Base-by-base conservation (phyloP, 35 echinoderm and acorn worm species). In the Anneissia japonica region DNA sequence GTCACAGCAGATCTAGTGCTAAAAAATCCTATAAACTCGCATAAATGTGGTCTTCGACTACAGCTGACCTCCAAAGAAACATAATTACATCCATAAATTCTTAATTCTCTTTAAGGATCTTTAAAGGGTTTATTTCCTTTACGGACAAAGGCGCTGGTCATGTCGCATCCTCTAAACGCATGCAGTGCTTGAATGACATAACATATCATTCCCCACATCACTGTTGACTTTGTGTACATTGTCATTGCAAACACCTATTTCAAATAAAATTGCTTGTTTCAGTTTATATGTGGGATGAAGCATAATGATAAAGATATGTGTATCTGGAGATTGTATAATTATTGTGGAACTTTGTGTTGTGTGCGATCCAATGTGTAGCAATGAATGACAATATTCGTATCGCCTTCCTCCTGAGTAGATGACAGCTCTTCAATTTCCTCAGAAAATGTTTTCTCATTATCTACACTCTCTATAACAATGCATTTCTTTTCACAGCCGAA, bases 231-330 rank as follows among this genome's bases (percentile, higher is more conserved):
- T 80, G 5, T 35, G 28, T 6, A 32, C 19, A 30, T 37, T 30
- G 4, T 80, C 35, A 37, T 80, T 80, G n/a, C 77, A 16, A 36
- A 80, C 77, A 35, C 77, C 77, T 33, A 33, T 80, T 16, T 80
- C 77, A 80, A 80, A 80, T 36, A 33, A 6, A 4, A 36, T 21
- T 80, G 77, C 19, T 23, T 37, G 32, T 33, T 4, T 21, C 77
- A 80, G 34, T 33, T 37, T 9, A 0, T 35, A 6, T 4, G 32
- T 35, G 32, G 17, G 32, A 35, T 80, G n/a, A 45, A 45, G 40
- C 40, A 45, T n/a, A n/a, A n/a, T n/a, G n/a, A n/a, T n/a, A 16
- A 45, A 45, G 40, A 7, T 4, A 45, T 45, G 40, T 45, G 16
- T 45, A 7, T 45, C 40, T 45, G 40, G n/a, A n/a, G n/a, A n/a